These are phyloP conservation scores for Drosophila fungiperda DNA, from an alignment of 2,888 invertebrate genomes.

Conservation along the genomic window DNA sequence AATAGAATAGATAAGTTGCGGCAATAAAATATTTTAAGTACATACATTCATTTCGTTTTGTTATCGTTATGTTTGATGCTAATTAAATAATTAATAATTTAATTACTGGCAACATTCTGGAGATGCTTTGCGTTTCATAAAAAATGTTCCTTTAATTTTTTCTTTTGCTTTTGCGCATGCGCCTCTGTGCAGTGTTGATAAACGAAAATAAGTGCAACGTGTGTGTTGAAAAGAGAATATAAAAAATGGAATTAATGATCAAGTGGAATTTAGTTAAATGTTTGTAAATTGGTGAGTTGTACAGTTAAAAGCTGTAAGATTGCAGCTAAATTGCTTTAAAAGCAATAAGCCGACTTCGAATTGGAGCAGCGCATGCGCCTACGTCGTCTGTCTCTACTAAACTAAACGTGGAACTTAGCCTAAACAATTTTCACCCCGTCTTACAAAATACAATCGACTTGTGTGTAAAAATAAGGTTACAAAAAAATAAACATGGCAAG, in stretches of 20 bases:
- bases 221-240: slow-evolving; percentile 4
- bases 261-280: not conserved
- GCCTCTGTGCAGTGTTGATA: slow-evolving; percentile 20
- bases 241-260: slow-evolving; percentile 4
- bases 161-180: slow-evolving; percentile 43
- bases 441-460: slow-evolving; percentile 60
- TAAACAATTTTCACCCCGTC: slow-evolving; percentile 45
- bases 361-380: slow-evolving; percentile 47
- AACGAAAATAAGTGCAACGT: slow-evolving; percentile 9
- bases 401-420: slow-evolving; percentile 34
- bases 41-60: slow-evolving; percentile 59
- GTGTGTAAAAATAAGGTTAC: slow-evolving; percentile 40
- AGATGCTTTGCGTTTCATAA: slow-evolving; percentile 64
- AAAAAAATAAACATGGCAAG: slow-evolving; percentile 73
- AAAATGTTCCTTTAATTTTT: slow-evolving; percentile 12
- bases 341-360: slow-evolving; percentile 30
- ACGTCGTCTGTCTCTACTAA: slow-evolving; percentile 24
- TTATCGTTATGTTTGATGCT: slow-evolving; percentile 26
- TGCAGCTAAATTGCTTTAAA: slow-evolving; percentile 50
- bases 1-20: slow-evolving; percentile 50
- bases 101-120: slow-evolving; percentile 70
- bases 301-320: slow-evolving; percentile 2
- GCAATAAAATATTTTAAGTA: slow-evolving; percentile 73
- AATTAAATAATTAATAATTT: slow-evolving; percentile 45
- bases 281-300: slow-evolving; percentile 4